Evolutionary conservation across 1,140 invertebrate genomes (phyloP), one percentile per base, ranked within the genome.

Genomic region (Hylaeus anthracinus): DNA sequence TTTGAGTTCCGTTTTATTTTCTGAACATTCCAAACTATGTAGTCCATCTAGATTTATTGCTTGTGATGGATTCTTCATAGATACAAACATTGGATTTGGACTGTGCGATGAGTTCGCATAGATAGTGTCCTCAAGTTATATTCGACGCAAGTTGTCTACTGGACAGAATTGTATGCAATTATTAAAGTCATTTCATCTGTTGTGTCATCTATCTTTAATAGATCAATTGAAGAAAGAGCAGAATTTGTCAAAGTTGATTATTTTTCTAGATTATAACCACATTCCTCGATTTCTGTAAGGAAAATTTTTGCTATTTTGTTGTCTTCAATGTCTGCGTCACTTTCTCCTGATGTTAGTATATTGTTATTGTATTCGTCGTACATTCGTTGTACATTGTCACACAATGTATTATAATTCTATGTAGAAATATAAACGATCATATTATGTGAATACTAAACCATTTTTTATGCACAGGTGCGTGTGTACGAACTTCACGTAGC

Each of bases 251-350:
- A 92, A 83, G 90, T 92, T 89, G 90, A 94, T 86, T 81, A 93
- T 88, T 96, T 96, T 84, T 96, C 96, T 0, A 96, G 96, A 92
- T 95, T 96, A 85, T 96, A 96, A 1, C 96, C 95, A 2, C 95
- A 96, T 84, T 96, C 96, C 79, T 94, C 94, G 26, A 94, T 88
- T 83, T 94, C 94, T 37, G 87, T 88, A 63, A 86, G 74, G 56
- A 85, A 79, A 15, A 84, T 85, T 58, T 94, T 93, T 1, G 93
- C 92, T 83, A 96, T 95, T 5, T 95, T 91, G 88, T 97, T 97
- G 86, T 97, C 97, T 92, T 97, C 97, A 0, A 97, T 94, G 88
- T 97, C 97, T 0, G 97, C 96, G 90, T 97, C 96, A 9, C 96
- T 97, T 75, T 92, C 90, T 80, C 91, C 92, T 92, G 63, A 45